Evolutionary conservation across 2,113 vertebrate genomes (phyloP).

Genomic region (Tichodroma muraria): DNA sequence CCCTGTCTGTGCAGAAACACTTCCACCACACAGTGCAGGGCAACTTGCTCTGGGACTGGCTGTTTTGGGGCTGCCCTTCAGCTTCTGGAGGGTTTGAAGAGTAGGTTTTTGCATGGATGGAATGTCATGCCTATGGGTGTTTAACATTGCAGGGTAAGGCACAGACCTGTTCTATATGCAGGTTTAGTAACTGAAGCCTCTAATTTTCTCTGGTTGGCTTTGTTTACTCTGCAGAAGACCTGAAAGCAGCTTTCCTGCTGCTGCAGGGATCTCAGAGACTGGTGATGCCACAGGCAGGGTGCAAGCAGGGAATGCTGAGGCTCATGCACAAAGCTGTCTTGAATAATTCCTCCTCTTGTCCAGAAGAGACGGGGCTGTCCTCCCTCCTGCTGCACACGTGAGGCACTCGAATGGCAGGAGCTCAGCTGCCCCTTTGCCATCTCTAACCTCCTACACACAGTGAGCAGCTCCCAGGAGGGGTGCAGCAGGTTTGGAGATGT

Average conservation of each 20-base stretch:
- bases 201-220: background rate
- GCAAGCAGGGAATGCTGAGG: background rate
- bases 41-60: background rate
- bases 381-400: background rate
- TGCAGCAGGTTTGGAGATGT: background rate
- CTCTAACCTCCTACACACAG: background rate
- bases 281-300: background rate
- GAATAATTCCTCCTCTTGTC: background rate
- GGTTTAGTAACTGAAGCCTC: background rate
- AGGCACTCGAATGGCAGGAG: background rate
- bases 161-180: background rate
- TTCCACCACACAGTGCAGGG: background rate
- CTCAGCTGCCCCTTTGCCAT: background rate
- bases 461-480: background rate
- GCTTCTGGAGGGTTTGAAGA: background rate
- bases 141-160: background rate
- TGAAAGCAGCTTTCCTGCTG: background rate
- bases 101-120: background rate
- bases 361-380: background rate
- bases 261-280: background rate
- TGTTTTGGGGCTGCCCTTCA: background rate
- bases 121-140: background rate
- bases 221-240: conserved; percentile 27
- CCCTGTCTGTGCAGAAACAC: background rate
- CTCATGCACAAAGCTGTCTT: background rate